These are phyloP conservation scores for Microctonus hyperodae DNA, from an alignment of 2,888 invertebrate species.

Conservation along the genomic window DNA sequence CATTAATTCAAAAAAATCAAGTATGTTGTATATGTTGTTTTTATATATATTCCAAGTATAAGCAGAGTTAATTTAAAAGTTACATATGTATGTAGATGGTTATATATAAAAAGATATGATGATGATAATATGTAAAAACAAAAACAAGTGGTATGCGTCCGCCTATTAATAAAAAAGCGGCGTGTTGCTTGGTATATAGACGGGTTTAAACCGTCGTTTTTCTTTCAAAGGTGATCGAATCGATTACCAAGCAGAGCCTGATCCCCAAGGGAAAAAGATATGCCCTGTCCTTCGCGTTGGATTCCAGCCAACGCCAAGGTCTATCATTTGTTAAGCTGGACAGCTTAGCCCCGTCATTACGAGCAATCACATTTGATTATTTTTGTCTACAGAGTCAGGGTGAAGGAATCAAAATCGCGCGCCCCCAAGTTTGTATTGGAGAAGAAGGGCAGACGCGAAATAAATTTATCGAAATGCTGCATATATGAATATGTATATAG, in stretches of 20 bases:
- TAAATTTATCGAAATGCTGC: conserved; percentile 8
- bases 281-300: conserved; percentile 27
- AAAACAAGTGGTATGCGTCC: conserved; percentile 43
- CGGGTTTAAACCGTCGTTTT: conserved; percentile 45
- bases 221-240: conserved; percentile 50
- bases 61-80: neutral
- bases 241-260: conserved; percentile 48
- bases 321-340: conserved; percentile 63
- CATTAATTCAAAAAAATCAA: neutral
- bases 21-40: neutral
- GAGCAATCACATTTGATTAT: conserved; percentile 63
- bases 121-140: conserved; percentile 9
- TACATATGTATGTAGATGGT: neutral
- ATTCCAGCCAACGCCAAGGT: conserved; percentile 40
- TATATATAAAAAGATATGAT: neutral
- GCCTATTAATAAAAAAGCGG: conserved; percentile 59
- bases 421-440: neutral
- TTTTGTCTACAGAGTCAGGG: conserved; percentile 58
- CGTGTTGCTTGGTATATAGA: conserved; percentile 34
- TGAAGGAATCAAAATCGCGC: conserved; percentile 25
- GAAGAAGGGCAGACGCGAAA: neutral
- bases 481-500: neutral
- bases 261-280: conserved; percentile 5
- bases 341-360: conserved; percentile 62
- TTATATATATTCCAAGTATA: too few species aligned